These are phyloP conservation scores for Cichladusa arquata DNA, from an alignment of 2,113 vertebrate species.

Conservation along the genomic window DNA sequence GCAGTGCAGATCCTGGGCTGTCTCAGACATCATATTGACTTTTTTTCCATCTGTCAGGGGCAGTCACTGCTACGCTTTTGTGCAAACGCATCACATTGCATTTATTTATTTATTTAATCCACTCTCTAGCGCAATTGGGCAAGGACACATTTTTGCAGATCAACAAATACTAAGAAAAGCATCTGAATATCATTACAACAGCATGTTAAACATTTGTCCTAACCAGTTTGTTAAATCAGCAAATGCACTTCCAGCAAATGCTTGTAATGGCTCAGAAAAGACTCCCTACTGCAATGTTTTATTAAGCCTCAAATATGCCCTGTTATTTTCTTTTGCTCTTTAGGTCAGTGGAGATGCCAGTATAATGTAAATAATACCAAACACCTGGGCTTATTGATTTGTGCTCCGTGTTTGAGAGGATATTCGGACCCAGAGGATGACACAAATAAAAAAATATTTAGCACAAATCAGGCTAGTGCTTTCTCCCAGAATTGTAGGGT, in stretches of 20 bases:
- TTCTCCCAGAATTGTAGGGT: not conserved
- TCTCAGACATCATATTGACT: constrained; percentile 85
- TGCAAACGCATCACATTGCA: constrained; percentile 71
- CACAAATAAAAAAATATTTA: not conserved
- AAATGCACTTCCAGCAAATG: constrained; percentile 72
- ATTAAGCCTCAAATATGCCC: constrained; percentile 76
- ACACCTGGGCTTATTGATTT: constrained; percentile 61
- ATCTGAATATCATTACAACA: constrained; percentile 77
- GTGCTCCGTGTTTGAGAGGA: not conserved
- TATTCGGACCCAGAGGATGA: not conserved
- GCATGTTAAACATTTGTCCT: constrained; percentile 80
- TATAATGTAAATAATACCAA: constrained; percentile 70
- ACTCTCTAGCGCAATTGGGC: constrained; percentile 69
- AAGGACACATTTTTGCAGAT: constrained; percentile 76
- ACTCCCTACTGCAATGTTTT: constrained; percentile 76
- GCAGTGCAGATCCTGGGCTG: constrained; percentile 72
- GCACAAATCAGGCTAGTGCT: not conserved
- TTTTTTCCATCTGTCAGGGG: constrained; percentile 78
- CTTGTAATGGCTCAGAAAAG: constrained; percentile 76
- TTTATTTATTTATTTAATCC: constrained; percentile 78
- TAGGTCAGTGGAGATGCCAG: constrained; percentile 72
- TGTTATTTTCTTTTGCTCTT: constrained; percentile 77
- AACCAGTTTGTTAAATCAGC: constrained; percentile 80
- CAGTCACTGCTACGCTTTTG: constrained; percentile 73
- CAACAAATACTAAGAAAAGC: constrained; percentile 77